Evolutionary conservation across 2,113 vertebrate species (phyloP).

Genomic region (Bufo gargarizans): DNA sequence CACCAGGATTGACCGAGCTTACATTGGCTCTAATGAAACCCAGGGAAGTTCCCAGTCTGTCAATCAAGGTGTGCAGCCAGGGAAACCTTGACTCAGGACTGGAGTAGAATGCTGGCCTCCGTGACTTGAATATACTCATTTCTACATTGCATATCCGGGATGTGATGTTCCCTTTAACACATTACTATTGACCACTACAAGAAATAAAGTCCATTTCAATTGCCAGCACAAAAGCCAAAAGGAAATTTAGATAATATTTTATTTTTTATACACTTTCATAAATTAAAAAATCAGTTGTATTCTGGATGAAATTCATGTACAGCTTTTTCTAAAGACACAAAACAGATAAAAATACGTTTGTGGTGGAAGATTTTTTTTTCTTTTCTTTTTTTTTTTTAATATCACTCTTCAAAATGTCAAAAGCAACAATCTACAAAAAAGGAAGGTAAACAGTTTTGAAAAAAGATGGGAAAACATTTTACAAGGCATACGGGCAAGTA

Average conservation of each 20-base stretch:
- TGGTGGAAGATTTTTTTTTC: background rate
- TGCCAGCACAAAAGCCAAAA: background rate
- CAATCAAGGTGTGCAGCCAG: too few species aligned
- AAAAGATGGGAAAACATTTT: conserved; percentile 31
- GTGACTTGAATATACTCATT: too few species aligned
- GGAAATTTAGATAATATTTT: conserved; percentile 28
- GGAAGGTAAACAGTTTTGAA: conserved; percentile 12
- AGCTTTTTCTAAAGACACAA: conserved; percentile 41
- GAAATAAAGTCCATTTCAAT: background rate
- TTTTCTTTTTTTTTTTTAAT: conserved; percentile 15
- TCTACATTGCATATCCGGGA: too few species aligned
- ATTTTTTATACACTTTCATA: conserved; percentile 33
- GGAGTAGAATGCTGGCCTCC: too few species aligned
- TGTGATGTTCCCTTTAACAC: background rate
- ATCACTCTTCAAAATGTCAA: conserved; percentile 28
- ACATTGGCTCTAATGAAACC: too few species aligned
- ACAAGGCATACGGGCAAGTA: conserved; percentile 47
- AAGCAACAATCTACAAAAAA: conserved; percentile 45
- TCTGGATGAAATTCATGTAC: conserved; percentile 25
- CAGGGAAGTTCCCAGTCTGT: too few species aligned
- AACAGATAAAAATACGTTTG: conserved; percentile 27
- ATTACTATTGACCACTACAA: background rate
- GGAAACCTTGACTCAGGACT: too few species aligned
- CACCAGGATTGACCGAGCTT: too few species aligned
- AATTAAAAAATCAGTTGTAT: conserved; percentile 35